Base-by-base conservation (phyloP, 1,140 invertebrate species). In the Ostrea edulis region DNA sequence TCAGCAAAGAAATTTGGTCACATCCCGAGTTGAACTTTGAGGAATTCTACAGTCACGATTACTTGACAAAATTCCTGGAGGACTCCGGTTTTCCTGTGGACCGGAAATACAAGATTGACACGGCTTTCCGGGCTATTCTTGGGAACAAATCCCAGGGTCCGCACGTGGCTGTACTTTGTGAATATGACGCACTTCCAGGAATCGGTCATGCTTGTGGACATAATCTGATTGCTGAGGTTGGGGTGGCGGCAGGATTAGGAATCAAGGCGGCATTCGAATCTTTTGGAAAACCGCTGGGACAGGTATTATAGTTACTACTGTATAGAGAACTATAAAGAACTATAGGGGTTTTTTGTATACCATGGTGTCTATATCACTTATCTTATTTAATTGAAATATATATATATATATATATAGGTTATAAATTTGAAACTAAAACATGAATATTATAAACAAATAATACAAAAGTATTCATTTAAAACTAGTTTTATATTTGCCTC, bases 151-250 rank as follows among this genome's bases (percentile, higher is more conserved):
- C 58, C 12, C 22, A 55, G 82, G 90, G 91, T 12, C 93, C 91
- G 0, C 93, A 93, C 55, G 89, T 95, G 54, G 93, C 92, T 29
- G 89, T 95, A 8, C 52, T 95, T 9, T 95, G 95, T 88, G 95
- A 95, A 89, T 95, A 95, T 90, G 95, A 95, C 91, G 95, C 95
- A 2, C 90, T 95, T n/a, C 95, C 95, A 0, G 93, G 91, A 11
- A 94, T 95, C 9, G 95, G 95, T n/a, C 95, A 95, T 91, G 95
- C 94, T 0, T 95, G 95, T 91, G 95, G 95, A 7, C 95, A 95
- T 84, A 95, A 95, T 89, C 89, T 95, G 22, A 95, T 95, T 25
- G 94, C 95, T 2, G 95, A 95, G 87, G 91, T 93, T n/a, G 94
- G 95, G 0, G 87, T 95, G 12, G 95, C 93, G 3, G 92, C 93